phyloP scores from a whole-genome alignment of 2,888 invertebrate genomes.

The Metellina segmentata region DNA sequence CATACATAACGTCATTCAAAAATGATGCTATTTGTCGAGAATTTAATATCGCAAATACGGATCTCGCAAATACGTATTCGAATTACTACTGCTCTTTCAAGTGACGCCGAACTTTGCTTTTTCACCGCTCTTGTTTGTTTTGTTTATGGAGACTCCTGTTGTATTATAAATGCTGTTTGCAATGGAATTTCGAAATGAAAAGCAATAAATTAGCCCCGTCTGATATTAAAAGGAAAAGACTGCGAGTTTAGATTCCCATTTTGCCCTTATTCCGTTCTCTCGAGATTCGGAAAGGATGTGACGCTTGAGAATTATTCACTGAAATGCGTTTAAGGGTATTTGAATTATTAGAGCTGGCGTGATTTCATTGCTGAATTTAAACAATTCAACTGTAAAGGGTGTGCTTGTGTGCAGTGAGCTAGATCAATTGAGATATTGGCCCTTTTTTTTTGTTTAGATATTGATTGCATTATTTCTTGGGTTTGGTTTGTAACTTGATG shows the following conservation, averaged over 20 bases:
- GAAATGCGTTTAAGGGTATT: not conserved
- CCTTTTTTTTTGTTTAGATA: no score
- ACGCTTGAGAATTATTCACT: not conserved
- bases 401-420: no score
- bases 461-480: no score
- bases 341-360: not conserved
- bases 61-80: slow-evolving; percentile 25
- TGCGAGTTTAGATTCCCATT: not conserved
- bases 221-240: slow-evolving; percentile 1
- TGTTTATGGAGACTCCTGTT: slow-evolving; percentile 17
- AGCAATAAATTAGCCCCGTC: slow-evolving; percentile 1
- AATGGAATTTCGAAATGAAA: slow-evolving; percentile 31
- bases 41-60: slow-evolving; percentile 60
- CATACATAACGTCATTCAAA: slow-evolving; percentile 58
- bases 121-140: not conserved
- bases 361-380: no score
- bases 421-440: no score
- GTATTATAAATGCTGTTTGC: slow-evolving; percentile 11
- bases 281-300: not conserved
- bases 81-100: slow-evolving; percentile 25
- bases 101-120: slow-evolving; percentile 9
- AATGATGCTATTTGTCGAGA: slow-evolving; percentile 63
- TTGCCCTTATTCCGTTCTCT: not conserved
- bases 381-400: no score
- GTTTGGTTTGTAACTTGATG: no score